Percentiles rank a stretch among this genome's conserved stretches.
These are phyloP conservation scores for Andricus grossulariae DNA, from an alignment of 1,140 invertebrate species.

Conservation along the genomic window DNA sequence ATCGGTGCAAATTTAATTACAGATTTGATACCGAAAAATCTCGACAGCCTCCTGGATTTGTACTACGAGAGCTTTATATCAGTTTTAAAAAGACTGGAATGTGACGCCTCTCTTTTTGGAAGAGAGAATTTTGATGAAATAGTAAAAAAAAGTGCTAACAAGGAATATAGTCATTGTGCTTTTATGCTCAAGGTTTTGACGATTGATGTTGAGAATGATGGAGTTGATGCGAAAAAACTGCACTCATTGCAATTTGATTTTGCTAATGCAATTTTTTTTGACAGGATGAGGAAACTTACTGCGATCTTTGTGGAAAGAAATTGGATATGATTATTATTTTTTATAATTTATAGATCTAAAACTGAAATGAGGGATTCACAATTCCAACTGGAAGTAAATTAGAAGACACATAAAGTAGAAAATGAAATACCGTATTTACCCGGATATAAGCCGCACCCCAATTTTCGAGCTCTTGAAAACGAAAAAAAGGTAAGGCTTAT, in stretches of 20 bases:
- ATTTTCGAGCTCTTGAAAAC: too few species aligned
- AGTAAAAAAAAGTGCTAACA: constrained; percentile 45
- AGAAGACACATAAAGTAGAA: too few species aligned
- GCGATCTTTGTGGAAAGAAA: constrained; percentile 37
- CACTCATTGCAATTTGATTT: not conserved
- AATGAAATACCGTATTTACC: too few species aligned
- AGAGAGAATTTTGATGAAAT: constrained; percentile 54
- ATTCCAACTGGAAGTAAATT: too few species aligned
- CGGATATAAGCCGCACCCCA: too few species aligned
- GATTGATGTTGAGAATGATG: constrained; percentile 45
- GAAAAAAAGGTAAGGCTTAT: too few species aligned
- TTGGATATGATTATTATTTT: constrained; percentile 32
- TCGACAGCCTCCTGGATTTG: constrained; percentile 72
- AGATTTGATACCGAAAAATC: constrained; percentile 68
- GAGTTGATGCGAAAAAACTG: constrained; percentile 34
- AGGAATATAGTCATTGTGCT: constrained; percentile 62
- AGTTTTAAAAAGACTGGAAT: constrained; percentile 57
- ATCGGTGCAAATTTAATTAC: constrained; percentile 76
- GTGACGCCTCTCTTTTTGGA: constrained; percentile 50
- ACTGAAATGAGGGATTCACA: too few species aligned
- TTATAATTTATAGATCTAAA: too few species aligned
- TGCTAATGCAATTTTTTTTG: constrained; percentile 37
- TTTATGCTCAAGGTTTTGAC: constrained; percentile 67
- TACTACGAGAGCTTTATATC: constrained; percentile 76
- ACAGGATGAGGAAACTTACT: constrained; percentile 43